phyloP scores from a whole-genome alignment of 2,888 invertebrate species.

The Diplazon laetatorius region DNA sequence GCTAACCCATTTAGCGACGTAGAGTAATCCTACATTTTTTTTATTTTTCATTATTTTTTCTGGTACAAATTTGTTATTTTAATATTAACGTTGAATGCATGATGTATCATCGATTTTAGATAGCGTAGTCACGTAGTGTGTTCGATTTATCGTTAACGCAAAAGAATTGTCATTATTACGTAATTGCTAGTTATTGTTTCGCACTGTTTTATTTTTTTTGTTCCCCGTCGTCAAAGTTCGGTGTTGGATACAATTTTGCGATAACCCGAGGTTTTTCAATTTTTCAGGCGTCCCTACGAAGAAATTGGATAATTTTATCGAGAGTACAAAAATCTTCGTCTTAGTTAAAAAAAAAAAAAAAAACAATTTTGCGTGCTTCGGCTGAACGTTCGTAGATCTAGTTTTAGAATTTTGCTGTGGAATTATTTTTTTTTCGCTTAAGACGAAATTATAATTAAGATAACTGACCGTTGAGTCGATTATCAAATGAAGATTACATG shows the following conservation, averaged over 20 bases:
- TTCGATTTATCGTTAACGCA: too few species aligned
- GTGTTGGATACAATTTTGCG: constrained; percentile 6
- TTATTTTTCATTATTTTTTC: not conserved
- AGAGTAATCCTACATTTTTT: not conserved
- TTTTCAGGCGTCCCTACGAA: constrained; percentile 59
- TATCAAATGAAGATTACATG: too few species aligned
- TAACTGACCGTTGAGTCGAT: too few species aligned
- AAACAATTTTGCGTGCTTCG: constrained; percentile 26
- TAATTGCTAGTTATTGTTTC: constrained; percentile 3
- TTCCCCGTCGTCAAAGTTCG: not conserved
- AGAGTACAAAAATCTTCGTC: constrained; percentile 1
- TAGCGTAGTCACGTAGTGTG: not conserved
- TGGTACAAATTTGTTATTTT: not conserved
- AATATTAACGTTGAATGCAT: not conserved
- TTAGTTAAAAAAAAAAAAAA: too few species aligned
- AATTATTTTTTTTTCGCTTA: too few species aligned
- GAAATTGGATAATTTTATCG: constrained; percentile 55
- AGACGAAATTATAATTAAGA: too few species aligned
- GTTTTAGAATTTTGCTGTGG: not conserved
- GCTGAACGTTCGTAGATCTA: not conserved
- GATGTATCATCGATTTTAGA: not conserved
- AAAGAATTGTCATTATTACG: not conserved
- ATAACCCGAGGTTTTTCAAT: constrained; percentile 41
- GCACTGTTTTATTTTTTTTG: not conserved
- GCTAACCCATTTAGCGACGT: not conserved